These are phyloP conservation scores for Sternarchorhynchus goeldii DNA, from an alignment of 2,797 vertebrate species.

Conservation along the genomic window DNA sequence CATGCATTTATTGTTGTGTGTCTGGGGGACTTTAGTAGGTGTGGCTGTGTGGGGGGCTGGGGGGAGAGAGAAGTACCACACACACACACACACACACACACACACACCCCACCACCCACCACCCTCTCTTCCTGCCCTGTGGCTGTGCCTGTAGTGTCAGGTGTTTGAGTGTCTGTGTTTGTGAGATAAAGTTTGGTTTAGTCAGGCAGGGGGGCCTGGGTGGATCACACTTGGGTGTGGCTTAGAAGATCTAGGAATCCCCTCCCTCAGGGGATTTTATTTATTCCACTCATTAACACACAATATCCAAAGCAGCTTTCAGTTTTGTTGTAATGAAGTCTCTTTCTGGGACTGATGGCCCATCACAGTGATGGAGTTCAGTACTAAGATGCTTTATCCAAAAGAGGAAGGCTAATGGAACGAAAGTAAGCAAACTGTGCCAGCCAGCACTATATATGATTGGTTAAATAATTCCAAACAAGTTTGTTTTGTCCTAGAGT, in stretches of 20 bases:
- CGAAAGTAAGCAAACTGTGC: background rate
- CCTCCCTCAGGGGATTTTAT: background rate
- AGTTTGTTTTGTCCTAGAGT: background rate
- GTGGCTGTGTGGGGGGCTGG: constrained; percentile 48
- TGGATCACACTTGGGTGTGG: background rate
- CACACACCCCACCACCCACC: constrained; percentile 37
- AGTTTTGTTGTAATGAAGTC: too few species aligned
- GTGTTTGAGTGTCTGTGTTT: constrained; percentile 38
- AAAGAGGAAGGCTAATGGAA: background rate
- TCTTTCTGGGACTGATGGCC: too few species aligned
- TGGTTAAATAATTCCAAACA: constrained; percentile 24
- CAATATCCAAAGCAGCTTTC: too few species aligned
- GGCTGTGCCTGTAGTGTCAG: constrained; percentile 42
- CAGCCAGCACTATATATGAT: too few species aligned
- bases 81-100: too few species aligned
- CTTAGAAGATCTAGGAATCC: constrained; percentile 2
- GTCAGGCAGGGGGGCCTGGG: constrained; percentile 20
- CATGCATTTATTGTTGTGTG: constrained; percentile 15
- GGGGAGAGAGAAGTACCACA: constrained; percentile 39
- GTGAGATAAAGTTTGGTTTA: constrained; percentile 38
- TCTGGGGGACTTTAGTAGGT: constrained; percentile 49
- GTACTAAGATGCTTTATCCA: too few species aligned
- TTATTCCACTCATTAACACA: too few species aligned
- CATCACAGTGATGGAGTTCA: too few species aligned
- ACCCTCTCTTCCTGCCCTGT: constrained; percentile 41